Percentiles rank a stretch among this genome's conserved stretches.
Evolutionary conservation across 2,113 vertebrate genomes (phyloP).

Genomic region (Abramis brama): DNA sequence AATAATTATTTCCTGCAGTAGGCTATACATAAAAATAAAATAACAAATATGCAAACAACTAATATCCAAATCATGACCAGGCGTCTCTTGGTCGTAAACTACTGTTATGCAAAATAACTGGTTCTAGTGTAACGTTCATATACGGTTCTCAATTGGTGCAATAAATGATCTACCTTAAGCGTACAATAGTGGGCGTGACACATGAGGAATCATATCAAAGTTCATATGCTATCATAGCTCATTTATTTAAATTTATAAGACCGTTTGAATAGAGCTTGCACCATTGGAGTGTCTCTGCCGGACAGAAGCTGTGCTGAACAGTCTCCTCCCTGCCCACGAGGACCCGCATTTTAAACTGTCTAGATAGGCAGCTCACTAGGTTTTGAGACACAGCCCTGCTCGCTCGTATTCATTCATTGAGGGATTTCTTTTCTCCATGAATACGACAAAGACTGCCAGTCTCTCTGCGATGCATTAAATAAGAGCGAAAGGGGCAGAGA

Average conservation of each 20-base stretch:
- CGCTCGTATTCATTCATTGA: constrained; percentile 8
- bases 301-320: background rate
- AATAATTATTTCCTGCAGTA: too few species aligned
- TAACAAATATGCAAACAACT: background rate
- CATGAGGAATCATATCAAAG: background rate
- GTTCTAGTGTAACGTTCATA: background rate
- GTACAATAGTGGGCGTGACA: background rate
- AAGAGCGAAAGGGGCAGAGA: constrained; percentile 66
- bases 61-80: background rate
- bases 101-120: background rate
- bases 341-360: background rate
- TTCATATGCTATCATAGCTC: background rate
- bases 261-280: background rate
- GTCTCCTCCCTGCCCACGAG: background rate
- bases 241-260: background rate
- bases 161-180: background rate
- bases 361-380: constrained; percentile 11
- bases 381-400: constrained; percentile 32
- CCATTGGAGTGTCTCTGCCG: background rate
- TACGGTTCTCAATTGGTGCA: background rate
- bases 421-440: background rate
- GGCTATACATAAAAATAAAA: too few species aligned
- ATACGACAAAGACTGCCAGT: constrained; percentile 7
- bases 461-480: constrained; percentile 64
- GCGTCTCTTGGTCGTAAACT: background rate